Conservation (phyloP, 2,113 vertebrate genomes). For the Peromyscus leucopus region DNA sequence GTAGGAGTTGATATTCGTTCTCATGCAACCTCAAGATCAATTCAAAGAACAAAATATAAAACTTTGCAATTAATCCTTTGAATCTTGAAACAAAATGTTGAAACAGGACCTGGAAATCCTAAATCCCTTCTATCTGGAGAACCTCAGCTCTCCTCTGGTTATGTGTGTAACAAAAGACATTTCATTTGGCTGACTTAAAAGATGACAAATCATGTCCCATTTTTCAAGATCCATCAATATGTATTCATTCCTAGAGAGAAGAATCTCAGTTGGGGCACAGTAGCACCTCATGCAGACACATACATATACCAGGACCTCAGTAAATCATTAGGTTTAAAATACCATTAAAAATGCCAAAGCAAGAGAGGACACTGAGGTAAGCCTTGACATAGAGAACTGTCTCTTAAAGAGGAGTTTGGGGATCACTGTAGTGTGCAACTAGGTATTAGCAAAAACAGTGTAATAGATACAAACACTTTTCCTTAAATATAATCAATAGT, state of each 20-base stretch:
- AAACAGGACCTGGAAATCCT: background rate
- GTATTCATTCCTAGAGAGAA: background rate
- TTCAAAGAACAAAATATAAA: background rate
- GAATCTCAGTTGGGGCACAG: too few relatives aligned
- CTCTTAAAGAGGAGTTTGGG: background rate
- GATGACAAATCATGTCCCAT: background rate
- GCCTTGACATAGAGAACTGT: background rate
- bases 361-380: background rate
- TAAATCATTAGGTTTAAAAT: background rate
- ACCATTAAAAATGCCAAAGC: background rate
- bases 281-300: background rate
- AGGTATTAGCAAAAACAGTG: background rate
- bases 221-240: background rate
- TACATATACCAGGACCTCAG: background rate
- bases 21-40: background rate
- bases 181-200: conserved; percentile 37
- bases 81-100: conserved; percentile 57
- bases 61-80: background rate
- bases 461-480: background rate
- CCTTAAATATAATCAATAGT: background rate
- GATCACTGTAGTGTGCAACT: background rate
- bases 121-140: background rate
- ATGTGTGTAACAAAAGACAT: background rate
- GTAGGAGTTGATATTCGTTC: background rate
- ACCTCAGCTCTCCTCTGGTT: conserved; percentile 15